Base-by-base conservation (phyloP, 2,113 vertebrate genomes). In the Anhinga anhinga region DNA sequence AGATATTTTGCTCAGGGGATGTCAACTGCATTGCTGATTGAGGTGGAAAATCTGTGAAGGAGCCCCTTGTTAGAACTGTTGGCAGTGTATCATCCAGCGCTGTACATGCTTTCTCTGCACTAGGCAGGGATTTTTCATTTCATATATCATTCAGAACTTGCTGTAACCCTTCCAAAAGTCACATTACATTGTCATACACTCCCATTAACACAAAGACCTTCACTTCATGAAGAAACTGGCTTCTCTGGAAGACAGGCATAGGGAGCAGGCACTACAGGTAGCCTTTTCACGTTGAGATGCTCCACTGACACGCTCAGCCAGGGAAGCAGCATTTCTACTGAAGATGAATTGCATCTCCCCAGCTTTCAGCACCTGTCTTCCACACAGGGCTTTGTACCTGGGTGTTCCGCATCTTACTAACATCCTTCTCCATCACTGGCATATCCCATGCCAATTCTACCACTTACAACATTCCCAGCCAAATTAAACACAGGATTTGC, bases 11-110 rank as follows among this genome's bases (percentile, higher is more conserved):
- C 86, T 93, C 71, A 93, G 56, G 83, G 77, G 93, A 94, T 47
- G 40, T 91, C 66, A 95, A 92, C 59, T 92, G 73, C 93, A 85
- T 65, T 98, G 95, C 73, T 94, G 96, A 93, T 62, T 91, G 95
- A 95, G 76, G 82, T 91, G 88, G 96, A 96, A 96, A 96, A 95
- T 92, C 81, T 93, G 72, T 94, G 90, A 95, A 92, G 93, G 45
- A 94, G 55, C 34, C 88, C 52, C 95, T 83, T 88, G 94, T 92
- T 95, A 88, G 71, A 94, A 77, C 55, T 70, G 80, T 72, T 97
- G 94, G 94, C 90, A 96, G 67, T 34, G 38, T 65, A 82, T 92
- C 95, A 95, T 86, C 80, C 77, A 86, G 55, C 4, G 7, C 69
- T 93, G 82, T 53, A 83, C 87, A 65, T 23, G 85, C 44, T 83